A percentile compares a stretch with the other conserved stretches of the same genome.
Evolutionary conservation across 1,140 invertebrate genomes (phyloP).

Genomic region (Hypothenemus hampei): DNA sequence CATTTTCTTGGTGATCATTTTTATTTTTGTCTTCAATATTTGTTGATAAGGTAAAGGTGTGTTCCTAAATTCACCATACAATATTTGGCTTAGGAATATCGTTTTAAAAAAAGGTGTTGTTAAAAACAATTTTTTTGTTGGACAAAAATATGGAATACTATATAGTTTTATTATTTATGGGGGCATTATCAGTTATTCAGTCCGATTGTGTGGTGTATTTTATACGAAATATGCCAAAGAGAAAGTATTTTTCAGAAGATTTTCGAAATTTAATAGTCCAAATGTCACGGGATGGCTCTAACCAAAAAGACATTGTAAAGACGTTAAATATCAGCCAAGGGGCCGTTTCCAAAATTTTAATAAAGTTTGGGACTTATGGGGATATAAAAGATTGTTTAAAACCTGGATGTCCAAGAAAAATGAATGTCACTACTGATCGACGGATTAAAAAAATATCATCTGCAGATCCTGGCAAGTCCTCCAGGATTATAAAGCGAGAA

Average conservation of each 20-base stretch:
- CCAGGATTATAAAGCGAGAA: background rate
- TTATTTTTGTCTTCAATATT: background rate
- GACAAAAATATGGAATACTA: too few relatives aligned
- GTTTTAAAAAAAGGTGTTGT: too few relatives aligned
- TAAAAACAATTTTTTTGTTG: background rate
- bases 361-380: too few relatives aligned
- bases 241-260: background rate
- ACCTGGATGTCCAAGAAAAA: background rate
- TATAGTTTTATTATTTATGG: too few relatives aligned
- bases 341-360: background rate
- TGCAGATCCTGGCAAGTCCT: background rate
- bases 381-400: background rate
- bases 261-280: too few relatives aligned
- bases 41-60: too few relatives aligned
- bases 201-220: too few relatives aligned
- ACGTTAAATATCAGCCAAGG: background rate
- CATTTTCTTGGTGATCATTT: background rate
- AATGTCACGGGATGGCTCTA: background rate
- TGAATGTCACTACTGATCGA: background rate
- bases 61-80: too few relatives aligned
- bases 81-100: too few relatives aligned
- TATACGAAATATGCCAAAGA: background rate
- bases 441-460: background rate
- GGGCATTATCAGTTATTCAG: too few relatives aligned
- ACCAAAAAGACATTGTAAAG: background rate